Base-by-base conservation (phyloP, 1,140 invertebrate genomes). In the Macrocentrus cingulum region DNA sequence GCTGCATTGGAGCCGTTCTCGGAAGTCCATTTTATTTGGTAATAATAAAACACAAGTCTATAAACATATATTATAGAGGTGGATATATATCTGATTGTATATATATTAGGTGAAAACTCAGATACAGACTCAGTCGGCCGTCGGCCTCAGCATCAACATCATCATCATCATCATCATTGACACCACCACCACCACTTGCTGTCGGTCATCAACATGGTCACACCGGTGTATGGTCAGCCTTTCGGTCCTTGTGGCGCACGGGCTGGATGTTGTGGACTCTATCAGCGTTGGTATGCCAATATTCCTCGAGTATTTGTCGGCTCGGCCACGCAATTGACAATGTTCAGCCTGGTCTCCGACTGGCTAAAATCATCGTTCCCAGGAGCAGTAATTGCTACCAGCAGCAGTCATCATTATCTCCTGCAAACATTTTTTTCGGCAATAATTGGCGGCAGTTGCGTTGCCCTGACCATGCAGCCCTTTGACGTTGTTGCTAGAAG, bases 141-240 rank as follows among this genome's bases (percentile, higher is more conserved):
- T n/a, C n/a, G n/a, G n/a, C n/a, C n/a, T n/a, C n/a, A n/a, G n/a
- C n/a, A n/a, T n/a, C n/a, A n/a, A n/a, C n/a, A n/a, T n/a, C n/a
- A n/a, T n/a, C n/a, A n/a, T n/a, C n/a, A n/a, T n/a, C n/a, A n/a
- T n/a, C n/a, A n/a, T n/a, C n/a, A n/a, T n/a, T n/a, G n/a, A n/a
- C n/a, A n/a, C n/a, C n/a, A n/a, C n/a, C n/a, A n/a, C n/a, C 81
- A 45, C 77, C 83, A 11, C 94, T 95, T 60, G 92, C 94, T 4
- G 94, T 97, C 1, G 94, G 94, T 0, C 84, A 89, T 77, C 95
- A 97, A 66, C 94, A 95, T 68, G 70, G 81, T 1, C 89, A 94
- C 69, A 74, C 77, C 9, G 86, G 89, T 5, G 88, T 91, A 61
- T 68, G 82, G 8, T 70, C 80, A 36, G 94, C 91, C 0, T 78